phyloP scores from a whole-genome alignment of 2,888 invertebrate species.

The Heteromyza rotundicornis region DNA sequence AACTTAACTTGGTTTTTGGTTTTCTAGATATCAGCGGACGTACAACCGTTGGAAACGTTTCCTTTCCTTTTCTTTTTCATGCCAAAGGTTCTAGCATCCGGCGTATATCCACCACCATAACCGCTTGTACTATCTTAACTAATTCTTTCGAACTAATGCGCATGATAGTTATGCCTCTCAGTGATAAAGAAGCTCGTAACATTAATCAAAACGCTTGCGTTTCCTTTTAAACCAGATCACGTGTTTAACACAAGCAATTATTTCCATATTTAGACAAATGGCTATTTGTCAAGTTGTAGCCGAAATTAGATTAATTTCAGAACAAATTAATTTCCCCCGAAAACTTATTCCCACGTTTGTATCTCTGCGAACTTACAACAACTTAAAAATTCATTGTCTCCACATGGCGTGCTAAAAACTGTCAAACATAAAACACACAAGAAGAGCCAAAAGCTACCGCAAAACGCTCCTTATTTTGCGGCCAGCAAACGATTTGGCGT shows the following conservation, averaged over 20 bases:
- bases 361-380: conserved; percentile 41
- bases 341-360: conserved; percentile 12
- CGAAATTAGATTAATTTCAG: conserved; percentile 43
- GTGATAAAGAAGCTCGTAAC: too few species aligned
- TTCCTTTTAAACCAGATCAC: conserved; percentile 18
- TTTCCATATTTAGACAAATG: conserved; percentile 31
- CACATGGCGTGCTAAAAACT: conserved; percentile 42
- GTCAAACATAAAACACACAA: too few species aligned
- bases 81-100: too few species aligned
- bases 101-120: too few species aligned
- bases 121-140: too few species aligned
- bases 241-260: conserved; percentile 32
- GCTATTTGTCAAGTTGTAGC: conserved; percentile 51
- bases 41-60: too few species aligned
- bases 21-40: too few species aligned
- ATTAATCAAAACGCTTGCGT: too few species aligned
- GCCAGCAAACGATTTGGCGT: neutral
- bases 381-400: conserved; percentile 57
- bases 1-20: too few species aligned
- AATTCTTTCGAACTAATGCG: too few species aligned
- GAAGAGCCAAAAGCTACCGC: conserved; percentile 11
- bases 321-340: conserved; percentile 35
- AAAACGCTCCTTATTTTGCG: neutral
- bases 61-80: too few species aligned
- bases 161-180: too few species aligned